Evolutionary conservation across 2,888 invertebrate species (phyloP), one percentile per base, ranked within the genome.

Genomic region (Orchestes rusci): DNA sequence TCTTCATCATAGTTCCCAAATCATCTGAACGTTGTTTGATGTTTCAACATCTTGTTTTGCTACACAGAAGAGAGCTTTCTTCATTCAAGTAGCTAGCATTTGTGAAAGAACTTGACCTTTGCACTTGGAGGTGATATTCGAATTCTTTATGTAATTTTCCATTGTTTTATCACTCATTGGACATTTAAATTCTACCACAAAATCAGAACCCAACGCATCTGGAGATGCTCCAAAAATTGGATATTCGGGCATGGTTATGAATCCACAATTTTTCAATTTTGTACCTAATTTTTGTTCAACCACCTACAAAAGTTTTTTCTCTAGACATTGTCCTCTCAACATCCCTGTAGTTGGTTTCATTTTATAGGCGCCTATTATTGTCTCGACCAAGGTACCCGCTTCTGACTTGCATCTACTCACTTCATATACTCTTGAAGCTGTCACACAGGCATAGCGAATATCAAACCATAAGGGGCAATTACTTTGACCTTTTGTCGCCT

Each of bases 131-230:
- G 23, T 23, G 7, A 43, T 43, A 41, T 45, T 42, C 5, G 45
- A 41, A 34, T 52, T 42, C 15, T 7, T 31, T 10, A 12, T 31
- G 31, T 31, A 31, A 31, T 31, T 31, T 31, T 13, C 5, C 5
- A 5, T 10, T 5, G 13, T 10, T 10, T 39, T 46, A 17, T 53
- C 27, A 49, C 17, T 49, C 17, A 17, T 20, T n/a, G 52, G 59
- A 44, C 56, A 58, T 40, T 61, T 60, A 5, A 60, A 47, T 57
- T 59, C 59, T 4, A 58, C 37, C 1, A 56, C 44, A 44, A 35
- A 48, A 18, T 56, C 51, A 12, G 50, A 41, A 10, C 49, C 41
- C 5, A 56, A 31, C 38, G 57, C 13, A 31, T 23, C 23, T 4
- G 34, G 34, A 7, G 34, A 8, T 4, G 16, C 34, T 16, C 16